A percentile compares a stretch with the other conserved stretches of the same genome.
Evolutionary conservation across 2,797 vertebrate genomes (phyloP).

Genomic region (Nyctibius grandis): DNA sequence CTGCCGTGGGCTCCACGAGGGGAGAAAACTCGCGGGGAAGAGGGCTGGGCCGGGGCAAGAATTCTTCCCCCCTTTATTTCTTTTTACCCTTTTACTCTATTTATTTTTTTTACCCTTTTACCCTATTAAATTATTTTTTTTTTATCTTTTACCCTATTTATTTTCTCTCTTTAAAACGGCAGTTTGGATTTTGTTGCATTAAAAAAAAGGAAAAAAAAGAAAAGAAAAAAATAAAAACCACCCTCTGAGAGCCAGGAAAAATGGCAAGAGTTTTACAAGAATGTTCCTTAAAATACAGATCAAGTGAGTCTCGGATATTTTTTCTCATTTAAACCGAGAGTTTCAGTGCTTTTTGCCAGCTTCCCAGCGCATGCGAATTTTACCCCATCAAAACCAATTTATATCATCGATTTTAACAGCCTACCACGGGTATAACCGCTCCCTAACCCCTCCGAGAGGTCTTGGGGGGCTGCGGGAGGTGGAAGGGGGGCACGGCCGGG

Average conservation of each 20-base stretch:
- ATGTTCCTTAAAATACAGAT: constrained; percentile 32
- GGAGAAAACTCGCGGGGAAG: neutral
- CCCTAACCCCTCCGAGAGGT: neutral
- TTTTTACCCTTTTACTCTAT: neutral
- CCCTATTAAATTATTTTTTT: neutral
- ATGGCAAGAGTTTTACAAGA: neutral
- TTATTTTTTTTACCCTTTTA: neutral
- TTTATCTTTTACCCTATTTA: neutral
- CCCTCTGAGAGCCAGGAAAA: neutral
- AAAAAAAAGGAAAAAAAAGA: neutral
- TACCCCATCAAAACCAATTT: neutral
- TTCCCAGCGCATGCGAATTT: neutral
- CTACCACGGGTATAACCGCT: neutral
- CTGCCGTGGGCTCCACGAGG: neutral
- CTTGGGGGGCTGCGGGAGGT: neutral
- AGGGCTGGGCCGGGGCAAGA: accelerated
- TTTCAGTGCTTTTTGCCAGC: neutral
- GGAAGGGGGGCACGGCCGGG: neutral
- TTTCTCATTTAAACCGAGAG: neutral
- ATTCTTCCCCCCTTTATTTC: accelerated
- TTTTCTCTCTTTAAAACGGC: neutral
- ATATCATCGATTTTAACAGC: neutral
- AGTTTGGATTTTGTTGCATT: neutral
- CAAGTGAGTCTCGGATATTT: neutral
- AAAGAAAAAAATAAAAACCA: neutral